Percentiles rank a stretch among this genome's conserved stretches.
phyloP scores from a whole-genome alignment of 2,797 vertebrate species.

The Paguma larvata region DNA sequence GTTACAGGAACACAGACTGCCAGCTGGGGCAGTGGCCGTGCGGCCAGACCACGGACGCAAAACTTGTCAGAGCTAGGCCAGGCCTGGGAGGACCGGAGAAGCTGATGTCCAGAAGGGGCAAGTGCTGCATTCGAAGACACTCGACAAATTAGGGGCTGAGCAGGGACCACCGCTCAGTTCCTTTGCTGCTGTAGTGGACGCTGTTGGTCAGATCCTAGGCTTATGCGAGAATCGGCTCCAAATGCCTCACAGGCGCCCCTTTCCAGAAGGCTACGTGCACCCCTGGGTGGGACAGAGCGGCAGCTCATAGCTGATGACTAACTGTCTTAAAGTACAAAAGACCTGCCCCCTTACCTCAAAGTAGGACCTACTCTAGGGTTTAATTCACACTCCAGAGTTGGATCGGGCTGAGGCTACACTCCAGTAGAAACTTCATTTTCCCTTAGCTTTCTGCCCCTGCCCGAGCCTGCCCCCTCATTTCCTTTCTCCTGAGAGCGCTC shows the following conservation, averaged over 20 bases:
- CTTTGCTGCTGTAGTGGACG: too few relatives aligned
- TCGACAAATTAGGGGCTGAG: neutral
- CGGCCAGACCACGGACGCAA: neutral
- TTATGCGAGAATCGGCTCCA: neutral
- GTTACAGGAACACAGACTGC: neutral
- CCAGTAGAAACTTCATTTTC: neutral
- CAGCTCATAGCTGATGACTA: neutral
- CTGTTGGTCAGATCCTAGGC: neutral
- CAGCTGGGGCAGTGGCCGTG: neutral
- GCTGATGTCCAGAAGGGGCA: neutral
- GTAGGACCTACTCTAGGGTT: neutral
- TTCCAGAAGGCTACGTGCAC: neutral
- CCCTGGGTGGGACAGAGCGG: too few relatives aligned
- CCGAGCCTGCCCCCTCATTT: neutral
- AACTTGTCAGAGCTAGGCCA: neutral
- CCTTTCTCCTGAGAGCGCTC: neutral
- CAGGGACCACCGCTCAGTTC: neutral
- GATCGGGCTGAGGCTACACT: neutral
- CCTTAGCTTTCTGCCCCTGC: neutral
- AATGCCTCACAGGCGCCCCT: neutral
- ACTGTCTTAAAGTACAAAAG: neutral
- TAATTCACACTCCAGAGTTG: neutral
- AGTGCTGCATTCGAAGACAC: neutral
- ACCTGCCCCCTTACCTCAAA: neutral
- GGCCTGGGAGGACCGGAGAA: neutral